Evolutionary conservation across 2,797 vertebrate species (phyloP).

Genomic region (Semaprochilodus insignis): DNA sequence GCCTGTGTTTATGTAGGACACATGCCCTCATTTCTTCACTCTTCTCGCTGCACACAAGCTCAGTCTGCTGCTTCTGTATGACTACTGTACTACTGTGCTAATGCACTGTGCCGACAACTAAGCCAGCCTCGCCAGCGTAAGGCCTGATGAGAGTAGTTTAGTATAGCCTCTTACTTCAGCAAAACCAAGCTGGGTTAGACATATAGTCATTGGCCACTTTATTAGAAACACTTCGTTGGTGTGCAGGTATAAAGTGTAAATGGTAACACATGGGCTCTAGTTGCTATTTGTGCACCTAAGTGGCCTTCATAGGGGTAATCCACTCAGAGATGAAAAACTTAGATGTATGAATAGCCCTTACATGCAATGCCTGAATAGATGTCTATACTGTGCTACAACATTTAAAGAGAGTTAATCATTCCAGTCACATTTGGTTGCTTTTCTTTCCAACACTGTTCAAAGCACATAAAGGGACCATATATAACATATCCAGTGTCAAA

Average conservation of each 20-base stretch:
- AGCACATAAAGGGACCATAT: no score
- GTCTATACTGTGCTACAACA: no score
- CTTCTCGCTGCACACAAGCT: background rate
- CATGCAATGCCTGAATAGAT: no score
- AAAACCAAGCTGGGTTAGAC: background rate
- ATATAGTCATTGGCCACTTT: background rate
- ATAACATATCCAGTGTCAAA: no score
- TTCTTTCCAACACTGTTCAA: no score
- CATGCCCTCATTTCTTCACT: slow-evolving; percentile 44
- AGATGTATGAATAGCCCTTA: no score
- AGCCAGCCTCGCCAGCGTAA: background rate
- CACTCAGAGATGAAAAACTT: no score
- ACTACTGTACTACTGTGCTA: slow-evolving; percentile 3
- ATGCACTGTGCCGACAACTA: slow-evolving; percentile 21
- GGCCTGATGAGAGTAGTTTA: background rate
- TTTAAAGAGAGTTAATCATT: no score
- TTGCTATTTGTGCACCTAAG: background rate
- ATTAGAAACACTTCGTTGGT: background rate
- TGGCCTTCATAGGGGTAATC: background rate
- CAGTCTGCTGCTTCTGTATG: background rate
- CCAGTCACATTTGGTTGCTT: no score
- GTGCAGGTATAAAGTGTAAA: background rate
- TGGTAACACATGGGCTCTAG: background rate
- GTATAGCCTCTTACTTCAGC: background rate
- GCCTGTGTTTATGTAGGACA: slow-evolving; percentile 43